These are phyloP conservation scores for Puntigrus tetrazona DNA, from an alignment of 2,113 vertebrate genomes.

Conservation along the genomic window DNA sequence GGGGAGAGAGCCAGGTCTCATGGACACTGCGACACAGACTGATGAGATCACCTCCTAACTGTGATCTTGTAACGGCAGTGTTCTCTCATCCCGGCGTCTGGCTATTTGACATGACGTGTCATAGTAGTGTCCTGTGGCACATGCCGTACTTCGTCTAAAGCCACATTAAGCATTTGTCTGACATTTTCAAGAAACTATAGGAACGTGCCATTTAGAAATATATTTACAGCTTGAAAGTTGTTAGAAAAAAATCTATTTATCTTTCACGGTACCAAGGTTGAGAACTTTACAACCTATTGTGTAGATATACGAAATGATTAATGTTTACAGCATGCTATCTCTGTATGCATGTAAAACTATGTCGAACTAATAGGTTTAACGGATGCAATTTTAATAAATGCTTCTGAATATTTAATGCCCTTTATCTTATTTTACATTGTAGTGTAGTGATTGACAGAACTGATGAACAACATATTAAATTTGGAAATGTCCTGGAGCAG, in stretches of 20 bases:
- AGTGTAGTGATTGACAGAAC: neutral
- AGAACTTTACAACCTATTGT: neutral
- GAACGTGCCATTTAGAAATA: neutral
- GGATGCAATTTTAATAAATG: neutral
- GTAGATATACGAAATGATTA: neutral
- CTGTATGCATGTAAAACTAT: neutral
- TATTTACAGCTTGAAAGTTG: neutral
- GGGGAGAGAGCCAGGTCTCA: conserved; percentile 53
- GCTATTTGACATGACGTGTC: neutral
- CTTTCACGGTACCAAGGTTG: neutral
- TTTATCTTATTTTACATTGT: neutral
- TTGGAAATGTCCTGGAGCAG: neutral
- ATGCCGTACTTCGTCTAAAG: neutral
- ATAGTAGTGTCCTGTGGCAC: neutral
- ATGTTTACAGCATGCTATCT: neutral
- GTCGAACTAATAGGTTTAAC: neutral
- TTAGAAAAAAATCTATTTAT: neutral
- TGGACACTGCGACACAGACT: conserved; percentile 51
- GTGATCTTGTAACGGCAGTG: neutral
- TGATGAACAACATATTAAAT: conserved; percentile 1
- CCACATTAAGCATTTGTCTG: neutral
- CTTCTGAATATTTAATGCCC: neutral
- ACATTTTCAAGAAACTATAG: neutral
- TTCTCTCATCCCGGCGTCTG: neutral
- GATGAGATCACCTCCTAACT: conserved; percentile 42